Evolutionary conservation across 2,113 vertebrate species (phyloP).

Genomic region (Rhineura floridana): DNA sequence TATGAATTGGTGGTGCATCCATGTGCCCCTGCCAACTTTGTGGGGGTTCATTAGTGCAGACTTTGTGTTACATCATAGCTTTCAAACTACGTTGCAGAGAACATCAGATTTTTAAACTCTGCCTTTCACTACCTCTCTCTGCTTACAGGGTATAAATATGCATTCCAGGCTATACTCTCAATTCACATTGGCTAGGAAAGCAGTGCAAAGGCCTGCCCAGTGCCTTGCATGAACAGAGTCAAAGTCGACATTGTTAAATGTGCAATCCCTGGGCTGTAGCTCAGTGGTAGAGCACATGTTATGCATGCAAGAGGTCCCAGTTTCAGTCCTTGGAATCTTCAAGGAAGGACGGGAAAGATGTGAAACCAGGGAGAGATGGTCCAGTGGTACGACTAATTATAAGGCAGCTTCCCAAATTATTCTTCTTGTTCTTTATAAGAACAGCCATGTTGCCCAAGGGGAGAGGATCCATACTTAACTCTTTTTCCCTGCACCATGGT

Average conservation of each 20-base stretch:
- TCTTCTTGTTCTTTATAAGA: no score
- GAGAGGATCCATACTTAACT: no score
- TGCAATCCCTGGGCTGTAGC: no score
- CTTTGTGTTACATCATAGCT: background rate
- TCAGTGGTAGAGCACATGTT: no score
- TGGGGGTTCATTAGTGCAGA: background rate
- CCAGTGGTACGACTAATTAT: no score
- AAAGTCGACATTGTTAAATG: background rate
- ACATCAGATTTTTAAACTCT: background rate
- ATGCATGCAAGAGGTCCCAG: no score
- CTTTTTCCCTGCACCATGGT: no score
- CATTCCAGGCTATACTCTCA: background rate
- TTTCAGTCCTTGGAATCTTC: no score
- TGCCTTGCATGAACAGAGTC: background rate
- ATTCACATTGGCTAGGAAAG: background rate
- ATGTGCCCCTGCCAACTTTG: background rate
- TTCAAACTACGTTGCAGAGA: background rate
- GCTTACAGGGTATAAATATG: background rate
- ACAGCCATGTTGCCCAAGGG: no score
- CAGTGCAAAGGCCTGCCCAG: background rate
- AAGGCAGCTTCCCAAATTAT: no score
- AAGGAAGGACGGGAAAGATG: no score
- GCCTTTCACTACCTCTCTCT: background rate
- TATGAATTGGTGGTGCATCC: background rate
- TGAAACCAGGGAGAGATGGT: no score